Conservation (phyloP, 2,888 invertebrate genomes). For the Drosophila atripex region DNA sequence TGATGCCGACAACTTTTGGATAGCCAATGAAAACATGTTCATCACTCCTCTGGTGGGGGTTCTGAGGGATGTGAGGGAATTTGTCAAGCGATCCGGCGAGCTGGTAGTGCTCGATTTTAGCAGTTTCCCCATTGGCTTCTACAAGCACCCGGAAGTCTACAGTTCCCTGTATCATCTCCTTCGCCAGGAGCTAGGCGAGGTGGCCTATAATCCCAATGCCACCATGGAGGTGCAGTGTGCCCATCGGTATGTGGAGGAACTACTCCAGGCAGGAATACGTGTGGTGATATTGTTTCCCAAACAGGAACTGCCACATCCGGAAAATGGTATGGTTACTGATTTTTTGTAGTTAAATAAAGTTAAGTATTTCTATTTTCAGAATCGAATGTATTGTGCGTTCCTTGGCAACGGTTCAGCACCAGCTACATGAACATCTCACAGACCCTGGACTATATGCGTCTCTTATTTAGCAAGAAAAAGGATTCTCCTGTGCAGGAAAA, state of each 20-base stretch:
- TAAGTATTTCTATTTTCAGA: slow-evolving; percentile 57
- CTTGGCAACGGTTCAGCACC: slow-evolving; percentile 81
- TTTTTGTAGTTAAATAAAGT: background rate
- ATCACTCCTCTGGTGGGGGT: slow-evolving; percentile 88
- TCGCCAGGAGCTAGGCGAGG: slow-evolving; percentile 85
- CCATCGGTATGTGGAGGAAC: slow-evolving; percentile 86
- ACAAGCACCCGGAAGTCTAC: slow-evolving; percentile 84
- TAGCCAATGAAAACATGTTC: slow-evolving; percentile 82
- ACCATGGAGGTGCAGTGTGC: slow-evolving; percentile 67
- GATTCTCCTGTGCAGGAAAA: slow-evolving; percentile 78
- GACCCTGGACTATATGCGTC: slow-evolving; percentile 80
- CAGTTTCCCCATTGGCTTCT: slow-evolving; percentile 87
- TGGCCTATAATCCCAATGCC: slow-evolving; percentile 79
- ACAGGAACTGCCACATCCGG: slow-evolving; percentile 80
- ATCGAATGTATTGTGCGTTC: slow-evolving; percentile 78
- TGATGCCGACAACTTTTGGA: slow-evolving; percentile 77
- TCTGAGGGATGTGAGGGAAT: slow-evolving; percentile 88
- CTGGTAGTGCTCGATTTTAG: slow-evolving; percentile 92
- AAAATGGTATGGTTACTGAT: slow-evolving; percentile 80
- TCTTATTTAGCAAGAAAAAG: slow-evolving; percentile 80
- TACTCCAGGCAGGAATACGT: slow-evolving; percentile 85
- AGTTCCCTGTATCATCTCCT: slow-evolving; percentile 85
- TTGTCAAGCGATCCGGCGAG: slow-evolving; percentile 88
- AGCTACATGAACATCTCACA: slow-evolving; percentile 79
- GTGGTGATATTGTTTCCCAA: slow-evolving; percentile 86